Evolutionary conservation across 2,888 invertebrate genomes (phyloP).

Genomic region (Glyphotaelius pellucidus): DNA sequence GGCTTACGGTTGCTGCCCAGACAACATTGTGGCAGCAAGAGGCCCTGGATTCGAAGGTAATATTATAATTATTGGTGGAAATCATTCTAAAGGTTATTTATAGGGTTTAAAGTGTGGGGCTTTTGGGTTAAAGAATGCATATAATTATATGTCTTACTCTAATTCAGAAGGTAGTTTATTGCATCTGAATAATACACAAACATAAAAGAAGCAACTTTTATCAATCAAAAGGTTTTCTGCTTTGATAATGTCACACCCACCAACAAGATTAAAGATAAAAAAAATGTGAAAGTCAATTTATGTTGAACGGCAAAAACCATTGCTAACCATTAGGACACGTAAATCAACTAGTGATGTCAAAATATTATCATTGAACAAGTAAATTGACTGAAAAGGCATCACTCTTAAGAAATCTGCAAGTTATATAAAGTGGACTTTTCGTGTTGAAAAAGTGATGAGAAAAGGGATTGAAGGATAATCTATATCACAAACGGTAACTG

Average conservation of each 20-base stretch:
- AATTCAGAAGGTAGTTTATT: too few relatives aligned
- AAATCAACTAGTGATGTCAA: background rate
- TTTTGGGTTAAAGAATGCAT: too few relatives aligned
- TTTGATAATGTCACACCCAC: background rate
- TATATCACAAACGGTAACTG: too few relatives aligned
- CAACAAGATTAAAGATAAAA: background rate
- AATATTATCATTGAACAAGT: background rate
- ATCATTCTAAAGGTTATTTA: background rate
- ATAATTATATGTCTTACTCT: too few relatives aligned
- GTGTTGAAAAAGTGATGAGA: background rate
- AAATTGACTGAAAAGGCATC: background rate
- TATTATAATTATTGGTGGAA: background rate
- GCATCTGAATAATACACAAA: too few relatives aligned
- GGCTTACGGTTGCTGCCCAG: conserved; percentile 92
- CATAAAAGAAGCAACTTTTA: background rate
- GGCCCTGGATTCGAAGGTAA: conserved; percentile 86
- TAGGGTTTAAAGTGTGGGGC: background rate
- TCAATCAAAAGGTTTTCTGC: background rate
- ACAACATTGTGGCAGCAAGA: conserved; percentile 88
- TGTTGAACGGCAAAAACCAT: background rate
- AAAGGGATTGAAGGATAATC: background rate
- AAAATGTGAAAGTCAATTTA: background rate
- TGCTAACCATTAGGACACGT: background rate
- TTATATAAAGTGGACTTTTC: too few relatives aligned
- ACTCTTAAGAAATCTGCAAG: background rate